Percentiles rank a stretch among this genome's conserved stretches.
Conservation (phyloP, 2,797 vertebrate species). For the Tamandua tetradactyla region DNA sequence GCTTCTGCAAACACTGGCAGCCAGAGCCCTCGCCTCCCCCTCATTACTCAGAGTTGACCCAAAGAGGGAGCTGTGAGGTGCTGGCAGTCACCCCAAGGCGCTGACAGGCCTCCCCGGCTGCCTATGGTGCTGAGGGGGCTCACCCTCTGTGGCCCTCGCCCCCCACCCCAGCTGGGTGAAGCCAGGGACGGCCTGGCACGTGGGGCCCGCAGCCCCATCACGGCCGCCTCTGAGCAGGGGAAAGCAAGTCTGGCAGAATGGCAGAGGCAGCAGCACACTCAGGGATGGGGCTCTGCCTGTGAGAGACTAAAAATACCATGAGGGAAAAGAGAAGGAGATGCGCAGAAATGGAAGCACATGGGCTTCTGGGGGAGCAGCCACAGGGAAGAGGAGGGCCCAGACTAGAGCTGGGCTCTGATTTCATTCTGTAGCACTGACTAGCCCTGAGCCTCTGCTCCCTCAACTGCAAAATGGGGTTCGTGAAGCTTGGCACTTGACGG, state of each 20-base stretch:
- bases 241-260: constrained; percentile 77
- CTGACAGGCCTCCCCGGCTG: constrained; percentile 32
- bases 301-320: background rate
- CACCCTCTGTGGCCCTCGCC: constrained; percentile 70
- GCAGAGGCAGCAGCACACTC: background rate
- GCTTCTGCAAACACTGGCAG: background rate
- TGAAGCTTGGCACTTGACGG: background rate
- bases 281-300: background rate
- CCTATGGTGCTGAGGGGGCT: background rate
- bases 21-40: background rate
- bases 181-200: constrained; percentile 66
- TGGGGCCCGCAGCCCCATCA: constrained; percentile 67
- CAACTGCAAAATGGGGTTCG: background rate
- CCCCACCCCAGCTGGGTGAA: background rate
- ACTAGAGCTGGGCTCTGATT: background rate
- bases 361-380: background rate
- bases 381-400: background rate
- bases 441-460: background rate
- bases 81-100: constrained; percentile 33
- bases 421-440: background rate
- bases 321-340: background rate
- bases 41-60: constrained; percentile 47
- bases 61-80: background rate
- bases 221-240: constrained; percentile 76
- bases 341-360: background rate